A percentile compares a stretch with the other conserved stretches of the same genome.
Evolutionary conservation across 2,113 vertebrate species (phyloP).

Genomic region (Spea multiplicata): DNA sequence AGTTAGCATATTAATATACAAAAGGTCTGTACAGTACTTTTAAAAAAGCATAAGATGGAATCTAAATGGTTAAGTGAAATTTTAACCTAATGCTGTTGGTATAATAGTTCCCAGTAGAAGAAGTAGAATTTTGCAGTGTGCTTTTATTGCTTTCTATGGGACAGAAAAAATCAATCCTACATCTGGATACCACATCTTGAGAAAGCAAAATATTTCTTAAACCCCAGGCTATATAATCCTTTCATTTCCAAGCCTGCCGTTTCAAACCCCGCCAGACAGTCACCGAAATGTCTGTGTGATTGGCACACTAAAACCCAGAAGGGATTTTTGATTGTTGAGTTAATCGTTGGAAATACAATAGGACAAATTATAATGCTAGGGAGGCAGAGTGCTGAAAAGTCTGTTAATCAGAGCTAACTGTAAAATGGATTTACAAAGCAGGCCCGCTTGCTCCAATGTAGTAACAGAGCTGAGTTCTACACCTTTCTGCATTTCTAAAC

Average conservation of each 20-base stretch:
- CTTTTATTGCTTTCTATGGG: slow-evolving; percentile 43
- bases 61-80: slow-evolving; percentile 14
- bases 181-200: slow-evolving; percentile 67
- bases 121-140: slow-evolving; percentile 4
- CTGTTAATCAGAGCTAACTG: slow-evolving; percentile 5
- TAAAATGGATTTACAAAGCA: neutral
- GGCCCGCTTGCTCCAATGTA: neutral
- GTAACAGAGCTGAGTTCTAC: neutral
- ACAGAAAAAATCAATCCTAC: slow-evolving; percentile 66
- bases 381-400: slow-evolving; percentile 9
- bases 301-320: slow-evolving; percentile 16
- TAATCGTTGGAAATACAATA: slow-evolving; percentile 13
- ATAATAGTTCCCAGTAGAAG: slow-evolving; percentile 24
- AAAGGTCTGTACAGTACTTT: too few relatives aligned
- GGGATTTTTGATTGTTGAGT: slow-evolving; percentile 13
- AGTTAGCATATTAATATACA: too few relatives aligned
- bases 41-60: too few relatives aligned
- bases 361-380: neutral
- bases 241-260: slow-evolving; percentile 18
- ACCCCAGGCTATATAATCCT: slow-evolving; percentile 53
- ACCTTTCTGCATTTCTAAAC: neutral
- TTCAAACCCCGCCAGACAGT: slow-evolving; percentile 6
- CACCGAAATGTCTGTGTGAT: neutral
- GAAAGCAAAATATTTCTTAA: slow-evolving; percentile 68
- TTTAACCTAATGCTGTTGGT: slow-evolving; percentile 17